These are phyloP conservation scores for Morone chrysops DNA, from an alignment of 2,113 vertebrate species.

Conservation along the genomic window DNA sequence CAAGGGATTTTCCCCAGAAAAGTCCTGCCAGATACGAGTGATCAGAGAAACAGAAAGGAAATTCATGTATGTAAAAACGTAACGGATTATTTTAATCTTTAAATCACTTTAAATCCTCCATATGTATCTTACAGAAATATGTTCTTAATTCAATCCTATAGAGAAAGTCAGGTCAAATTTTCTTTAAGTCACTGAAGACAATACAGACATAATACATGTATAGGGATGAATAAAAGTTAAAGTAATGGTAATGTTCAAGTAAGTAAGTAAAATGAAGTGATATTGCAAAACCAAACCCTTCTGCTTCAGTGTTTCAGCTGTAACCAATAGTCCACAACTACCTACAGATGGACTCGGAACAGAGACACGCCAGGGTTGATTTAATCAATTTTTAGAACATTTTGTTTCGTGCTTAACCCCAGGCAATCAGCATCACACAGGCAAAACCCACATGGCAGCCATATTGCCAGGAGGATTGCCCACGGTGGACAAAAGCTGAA, in stretches of 20 bases:
- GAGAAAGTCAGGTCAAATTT: conserved; percentile 10
- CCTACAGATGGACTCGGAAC: conserved; percentile 68
- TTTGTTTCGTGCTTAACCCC: conserved; percentile 77
- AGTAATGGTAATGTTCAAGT: conserved; percentile 38
- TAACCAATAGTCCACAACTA: conserved; percentile 69
- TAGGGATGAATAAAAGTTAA: conserved; percentile 24
- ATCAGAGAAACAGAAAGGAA: conserved; percentile 5
- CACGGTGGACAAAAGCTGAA: conserved; percentile 75
- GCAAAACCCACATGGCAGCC: conserved; percentile 70
- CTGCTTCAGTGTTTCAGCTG: conserved; percentile 56
- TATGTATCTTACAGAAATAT: neutral
- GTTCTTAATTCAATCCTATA: conserved; percentile 10
- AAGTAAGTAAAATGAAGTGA: conserved; percentile 24
- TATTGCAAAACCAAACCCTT: conserved; percentile 49
- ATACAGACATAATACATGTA: neutral
- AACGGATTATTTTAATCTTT: conserved; percentile 38
- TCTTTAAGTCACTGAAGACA: conserved; percentile 30
- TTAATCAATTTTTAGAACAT: conserved; percentile 80
- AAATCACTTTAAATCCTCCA: conserved; percentile 37
- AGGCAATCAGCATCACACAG: conserved; percentile 68
- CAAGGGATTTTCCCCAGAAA: neutral
- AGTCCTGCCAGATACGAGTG: neutral
- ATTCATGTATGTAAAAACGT: conserved; percentile 4
- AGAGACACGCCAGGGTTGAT: conserved; percentile 68
- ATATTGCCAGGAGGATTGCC: conserved; percentile 80